Conservation (phyloP, 1,140 invertebrate genomes). For the Eueides isabella region DNA sequence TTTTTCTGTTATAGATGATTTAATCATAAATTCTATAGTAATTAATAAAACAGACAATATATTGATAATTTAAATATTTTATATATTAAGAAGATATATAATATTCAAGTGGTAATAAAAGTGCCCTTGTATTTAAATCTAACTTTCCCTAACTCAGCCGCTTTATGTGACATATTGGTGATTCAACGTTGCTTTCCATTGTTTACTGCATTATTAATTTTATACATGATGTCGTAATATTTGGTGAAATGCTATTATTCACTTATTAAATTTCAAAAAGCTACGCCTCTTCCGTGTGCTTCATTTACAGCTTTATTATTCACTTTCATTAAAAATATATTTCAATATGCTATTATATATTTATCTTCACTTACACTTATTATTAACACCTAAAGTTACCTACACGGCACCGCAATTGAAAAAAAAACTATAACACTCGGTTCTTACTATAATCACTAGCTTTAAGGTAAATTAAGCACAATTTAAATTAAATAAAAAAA, state of each 20-base stretch:
- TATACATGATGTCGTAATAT: neutral
- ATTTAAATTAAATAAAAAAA: neutral
- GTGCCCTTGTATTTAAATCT: slow-evolving; percentile 42
- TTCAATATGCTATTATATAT: neutral
- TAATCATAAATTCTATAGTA: neutral
- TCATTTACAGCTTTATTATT: neutral
- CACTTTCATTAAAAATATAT: neutral
- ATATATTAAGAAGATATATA: neutral
- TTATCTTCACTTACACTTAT: neutral
- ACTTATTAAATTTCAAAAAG: neutral
- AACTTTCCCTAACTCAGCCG: slow-evolving; percentile 54
- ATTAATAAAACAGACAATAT: too few relatives aligned
- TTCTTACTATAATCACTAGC: neutral
- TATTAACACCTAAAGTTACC: neutral
- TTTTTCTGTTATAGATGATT: neutral
- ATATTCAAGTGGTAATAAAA: slow-evolving; percentile 66
- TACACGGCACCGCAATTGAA: neutral
- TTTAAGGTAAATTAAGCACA: neutral
- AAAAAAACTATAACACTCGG: neutral
- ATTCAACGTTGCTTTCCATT: slow-evolving; percentile 66
- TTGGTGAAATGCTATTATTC: neutral
- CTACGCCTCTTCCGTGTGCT: slow-evolving; percentile 2
- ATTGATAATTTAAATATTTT: neutral
- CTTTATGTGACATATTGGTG: slow-evolving; percentile 59
- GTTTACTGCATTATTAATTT: neutral